phyloP scores from a whole-genome alignment of 2,888 invertebrate species.

The Aelia acuminata region DNA sequence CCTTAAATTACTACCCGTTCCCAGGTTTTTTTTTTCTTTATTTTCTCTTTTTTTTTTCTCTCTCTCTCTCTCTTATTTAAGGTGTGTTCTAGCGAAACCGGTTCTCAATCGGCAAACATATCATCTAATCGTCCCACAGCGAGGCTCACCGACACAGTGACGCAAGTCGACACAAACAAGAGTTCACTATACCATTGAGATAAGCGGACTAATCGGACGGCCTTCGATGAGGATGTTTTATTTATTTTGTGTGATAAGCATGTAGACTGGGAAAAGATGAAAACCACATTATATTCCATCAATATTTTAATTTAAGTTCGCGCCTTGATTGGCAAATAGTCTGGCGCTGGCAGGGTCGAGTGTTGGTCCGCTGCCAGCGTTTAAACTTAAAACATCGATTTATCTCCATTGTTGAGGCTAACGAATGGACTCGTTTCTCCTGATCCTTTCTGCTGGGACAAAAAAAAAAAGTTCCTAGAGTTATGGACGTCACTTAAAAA shows the following conservation, averaged over 20 bases:
- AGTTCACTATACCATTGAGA: neutral
- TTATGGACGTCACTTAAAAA: neutral
- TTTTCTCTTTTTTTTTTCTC: neutral
- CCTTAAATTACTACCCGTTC: constrained; percentile 48
- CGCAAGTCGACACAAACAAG: neutral
- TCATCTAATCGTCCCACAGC: neutral
- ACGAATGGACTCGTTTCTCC: neutral
- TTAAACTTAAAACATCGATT: constrained; percentile 43
- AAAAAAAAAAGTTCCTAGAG: neutral
- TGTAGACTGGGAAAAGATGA: neutral
- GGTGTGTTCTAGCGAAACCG: constrained; percentile 40
- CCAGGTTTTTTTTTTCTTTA: constrained; percentile 14
- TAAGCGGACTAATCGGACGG: neutral
- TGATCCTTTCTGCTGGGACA: neutral
- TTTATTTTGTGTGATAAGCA: neutral
- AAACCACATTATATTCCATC: neutral
- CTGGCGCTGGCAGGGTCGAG: neutral
- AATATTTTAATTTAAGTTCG: neutral
- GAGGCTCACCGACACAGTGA: neutral
- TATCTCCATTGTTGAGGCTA: constrained; percentile 32
- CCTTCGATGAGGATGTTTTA: neutral
- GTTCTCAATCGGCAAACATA: neutral
- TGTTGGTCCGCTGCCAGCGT: neutral
- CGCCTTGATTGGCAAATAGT: constrained; percentile 17
- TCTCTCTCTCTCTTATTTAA: neutral